These are phyloP conservation scores for Teleogryllus occipitalis DNA, from an alignment of 1,140 invertebrate genomes.

Conservation along the genomic window DNA sequence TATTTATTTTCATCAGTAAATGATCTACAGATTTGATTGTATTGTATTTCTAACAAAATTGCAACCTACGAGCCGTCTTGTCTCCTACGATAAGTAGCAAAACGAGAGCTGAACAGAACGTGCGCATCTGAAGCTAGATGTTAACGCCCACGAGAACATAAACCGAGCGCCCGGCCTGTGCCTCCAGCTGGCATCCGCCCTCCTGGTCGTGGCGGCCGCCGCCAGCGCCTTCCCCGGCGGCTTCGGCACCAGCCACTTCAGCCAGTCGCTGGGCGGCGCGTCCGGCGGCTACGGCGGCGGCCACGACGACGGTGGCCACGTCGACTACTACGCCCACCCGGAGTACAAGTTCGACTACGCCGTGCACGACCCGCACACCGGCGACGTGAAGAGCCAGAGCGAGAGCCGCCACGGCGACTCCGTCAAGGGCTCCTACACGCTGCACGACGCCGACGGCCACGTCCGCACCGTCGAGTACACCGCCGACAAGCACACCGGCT, in stretches of 20 bases:
- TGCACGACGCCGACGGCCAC: neutral
- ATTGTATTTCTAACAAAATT: no score
- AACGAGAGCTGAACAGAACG: no score
- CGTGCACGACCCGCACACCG: constrained; percentile 6
- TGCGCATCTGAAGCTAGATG: no score
- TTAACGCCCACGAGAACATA: no score
- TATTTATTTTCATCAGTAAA: no score
- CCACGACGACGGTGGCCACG: neutral
- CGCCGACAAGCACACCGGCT: constrained; percentile 15
- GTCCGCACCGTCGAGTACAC: constrained; percentile 10
- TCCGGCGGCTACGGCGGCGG: neutral
- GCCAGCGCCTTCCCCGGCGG: neutral
- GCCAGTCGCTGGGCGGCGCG: neutral
- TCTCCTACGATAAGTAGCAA: no score
- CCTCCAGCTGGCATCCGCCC: neutral
- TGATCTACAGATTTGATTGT: no score
- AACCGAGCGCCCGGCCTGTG: no score
- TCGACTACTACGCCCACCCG: neutral
- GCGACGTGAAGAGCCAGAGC: constrained; percentile 7
- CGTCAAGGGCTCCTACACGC: neutral
- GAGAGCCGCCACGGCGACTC: constrained; percentile 9
- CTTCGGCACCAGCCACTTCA: neutral
- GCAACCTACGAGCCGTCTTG: no score
- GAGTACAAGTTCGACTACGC: constrained; percentile 12
- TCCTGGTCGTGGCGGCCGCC: neutral